Evolutionary conservation across 2,888 invertebrate genomes (phyloP).

Genomic region (Dolichopus griseipennis): DNA sequence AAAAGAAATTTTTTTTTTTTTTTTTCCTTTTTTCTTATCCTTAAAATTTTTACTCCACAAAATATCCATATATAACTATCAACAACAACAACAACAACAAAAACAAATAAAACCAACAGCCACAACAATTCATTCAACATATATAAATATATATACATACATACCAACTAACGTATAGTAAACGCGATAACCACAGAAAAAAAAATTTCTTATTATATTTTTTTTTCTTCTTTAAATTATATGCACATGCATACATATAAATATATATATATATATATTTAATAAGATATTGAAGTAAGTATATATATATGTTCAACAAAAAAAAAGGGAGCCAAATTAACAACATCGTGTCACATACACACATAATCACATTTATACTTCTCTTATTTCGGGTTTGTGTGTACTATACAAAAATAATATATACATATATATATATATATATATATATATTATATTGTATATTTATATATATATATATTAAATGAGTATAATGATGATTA

Average conservation of each 20-base stretch:
- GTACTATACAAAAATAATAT: no score
- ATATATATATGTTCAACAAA: neutral
- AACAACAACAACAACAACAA: no score
- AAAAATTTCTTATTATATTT: neutral
- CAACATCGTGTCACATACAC: neutral
- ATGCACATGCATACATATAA: neutral
- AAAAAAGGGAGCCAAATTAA: no score
- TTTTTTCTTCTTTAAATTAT: neutral
- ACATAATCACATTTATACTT: neutral
- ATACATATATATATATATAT: no score
- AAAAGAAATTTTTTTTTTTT: neutral
- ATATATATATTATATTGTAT: no score
- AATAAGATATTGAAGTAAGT: neutral
- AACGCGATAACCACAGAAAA: conserved; percentile 3
- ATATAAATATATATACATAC: neutral
- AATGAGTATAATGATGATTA: no score
- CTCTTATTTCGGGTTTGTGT: no score
- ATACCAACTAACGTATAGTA: neutral
- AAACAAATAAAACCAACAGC: no score
- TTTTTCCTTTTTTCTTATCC: conserved; percentile 6
- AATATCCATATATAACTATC: neutral
- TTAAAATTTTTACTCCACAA: neutral
- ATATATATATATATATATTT: neutral
- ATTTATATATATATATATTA: no score
- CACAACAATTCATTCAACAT: neutral